Conservation (phyloP, 1,140 invertebrate genomes). For the Musca vetustissima region DNA sequence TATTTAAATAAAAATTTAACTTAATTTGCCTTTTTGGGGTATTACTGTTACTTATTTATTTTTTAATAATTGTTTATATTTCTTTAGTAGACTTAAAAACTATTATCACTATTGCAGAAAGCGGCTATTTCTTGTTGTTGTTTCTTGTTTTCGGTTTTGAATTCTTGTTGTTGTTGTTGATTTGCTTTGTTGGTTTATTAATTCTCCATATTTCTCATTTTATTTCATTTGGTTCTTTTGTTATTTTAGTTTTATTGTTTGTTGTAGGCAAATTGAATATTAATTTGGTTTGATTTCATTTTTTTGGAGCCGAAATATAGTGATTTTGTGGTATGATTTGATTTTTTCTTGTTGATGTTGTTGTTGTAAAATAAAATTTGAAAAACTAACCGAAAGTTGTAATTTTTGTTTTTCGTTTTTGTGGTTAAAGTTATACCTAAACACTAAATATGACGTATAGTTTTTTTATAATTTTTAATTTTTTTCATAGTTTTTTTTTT, state of each 20-base stretch:
- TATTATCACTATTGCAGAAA: constrained; percentile 57
- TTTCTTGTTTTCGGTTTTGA: too few species aligned
- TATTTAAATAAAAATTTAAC: constrained; percentile 7
- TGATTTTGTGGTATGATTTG: neutral
- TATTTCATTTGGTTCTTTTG: constrained; percentile 33
- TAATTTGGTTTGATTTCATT: constrained; percentile 37
- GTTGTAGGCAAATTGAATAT: constrained; percentile 23
- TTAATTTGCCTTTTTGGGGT: constrained; percentile 19
- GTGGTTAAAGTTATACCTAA: neutral
- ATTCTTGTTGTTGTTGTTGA: constrained; percentile 20
- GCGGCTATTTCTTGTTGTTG: constrained; percentile 51
- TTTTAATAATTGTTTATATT: constrained; percentile 11
- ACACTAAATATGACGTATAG: constrained; percentile 20
- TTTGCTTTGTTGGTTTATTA: constrained; percentile 24
- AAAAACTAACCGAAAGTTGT: constrained; percentile 12
- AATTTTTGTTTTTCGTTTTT: constrained; percentile 15
- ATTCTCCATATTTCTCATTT: constrained; percentile 24
- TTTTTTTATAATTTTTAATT: constrained; percentile 25
- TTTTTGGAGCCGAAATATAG: constrained; percentile 11
- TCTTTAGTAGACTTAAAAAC: constrained; percentile 38
- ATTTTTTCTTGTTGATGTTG: constrained; percentile 33
- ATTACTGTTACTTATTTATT: constrained; percentile 16
- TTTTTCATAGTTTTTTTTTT: constrained; percentile 28
- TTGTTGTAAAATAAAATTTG: constrained; percentile 29
- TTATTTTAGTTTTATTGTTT: constrained; percentile 33